Base-by-base conservation (phyloP, 1,140 invertebrate species). In the Riptortus pedestris region DNA sequence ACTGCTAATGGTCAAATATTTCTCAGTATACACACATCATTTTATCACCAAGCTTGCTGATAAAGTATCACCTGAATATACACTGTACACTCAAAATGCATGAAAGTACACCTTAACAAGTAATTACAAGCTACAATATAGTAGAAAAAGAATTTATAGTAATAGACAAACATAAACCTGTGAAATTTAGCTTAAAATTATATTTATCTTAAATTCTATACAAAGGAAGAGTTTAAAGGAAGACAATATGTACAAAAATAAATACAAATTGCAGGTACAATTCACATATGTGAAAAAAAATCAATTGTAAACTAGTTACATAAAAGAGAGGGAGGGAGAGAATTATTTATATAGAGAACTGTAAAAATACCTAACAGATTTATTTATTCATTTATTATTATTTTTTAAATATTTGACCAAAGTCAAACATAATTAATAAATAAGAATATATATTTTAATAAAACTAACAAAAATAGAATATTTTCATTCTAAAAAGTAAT, bases 161-260 rank as follows among this genome's bases (percentile, higher is more conserved):
- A 5, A 5, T 7, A 38, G 31, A 5, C 5, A 14, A 38, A 38
- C 5, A 38, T 38, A 38, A 38, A 38, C 31, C 31, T 7, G 14
- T 7, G 5, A 14, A 38, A 38, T 14, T 38, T 7, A 7, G 31
- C 14, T n/a, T n/a, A n/a, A n/a, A n/a, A n/a, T n/a, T n/a, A n/a
- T n/a, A n/a, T n/a, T n/a, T n/a, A 1, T 47, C 45, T 47, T 47
- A 47, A 55, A 55, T 16, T 27, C 16, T 55, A 1, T 24, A 24
- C 22, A 24, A 18, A 55, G 51, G 51, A 55, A 55, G 51, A 55
- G 26, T 55, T 24, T 55, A 55, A 55, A 55, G 51, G 51, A 55
- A 55, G 51, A 55, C 51, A 55, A 55, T 55, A 55, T 55, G 51
- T 38, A 38, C 20, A 24, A 55, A 55, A 55, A 24, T 24, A 55